Evolutionary conservation across 2,888 invertebrate genomes (phyloP), one percentile per base, ranked within the genome.

Genomic region (Stenichneumon culpator): DNA sequence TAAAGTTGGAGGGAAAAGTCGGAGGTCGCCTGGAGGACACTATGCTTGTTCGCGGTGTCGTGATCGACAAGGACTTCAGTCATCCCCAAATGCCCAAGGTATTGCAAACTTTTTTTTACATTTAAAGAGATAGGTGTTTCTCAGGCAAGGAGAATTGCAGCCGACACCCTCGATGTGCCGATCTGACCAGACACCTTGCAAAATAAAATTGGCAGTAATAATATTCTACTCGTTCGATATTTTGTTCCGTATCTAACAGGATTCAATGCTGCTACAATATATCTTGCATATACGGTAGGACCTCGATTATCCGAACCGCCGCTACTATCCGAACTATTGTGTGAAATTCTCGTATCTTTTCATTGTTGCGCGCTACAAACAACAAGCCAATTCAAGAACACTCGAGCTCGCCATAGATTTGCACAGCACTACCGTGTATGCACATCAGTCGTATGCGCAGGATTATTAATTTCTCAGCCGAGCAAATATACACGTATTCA

Each of bases 51-150:
- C 97, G 97, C 89, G 99, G 99, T 81, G 99, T 99, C 0, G 97
- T 99, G 85, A 96, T 99, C 16, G 99, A 99, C 94, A 99, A 99
- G 95, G 99, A 99, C 87, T 98, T 99, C 96, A 99, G 99, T 90
- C 99, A 99, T 95, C 98, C 99, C 52, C 99, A 99, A 95, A 99
- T 99, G 99, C 99, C 99, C 0, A 99, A 99, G 95, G 96, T 96
- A 90, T 75, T 77, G 16, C 1, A 69, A 65, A 50, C 22, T 57
- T 52, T 52, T 67, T 67, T 14, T 47, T 11, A 4, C 14, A 16
- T 16, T 47, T 47, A 16, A 47, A 47, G 44, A 47, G 16, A 47
- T 16, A 4, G 1, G 2, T 47, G n/a, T 54, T 68, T 74, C 32
- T 47, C 44, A 47, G 44, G 90, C 90, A 88, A 89, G 86, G 90